Conservation (phyloP, 2,888 invertebrate genomes). For the Stenodema calcarata region DNA sequence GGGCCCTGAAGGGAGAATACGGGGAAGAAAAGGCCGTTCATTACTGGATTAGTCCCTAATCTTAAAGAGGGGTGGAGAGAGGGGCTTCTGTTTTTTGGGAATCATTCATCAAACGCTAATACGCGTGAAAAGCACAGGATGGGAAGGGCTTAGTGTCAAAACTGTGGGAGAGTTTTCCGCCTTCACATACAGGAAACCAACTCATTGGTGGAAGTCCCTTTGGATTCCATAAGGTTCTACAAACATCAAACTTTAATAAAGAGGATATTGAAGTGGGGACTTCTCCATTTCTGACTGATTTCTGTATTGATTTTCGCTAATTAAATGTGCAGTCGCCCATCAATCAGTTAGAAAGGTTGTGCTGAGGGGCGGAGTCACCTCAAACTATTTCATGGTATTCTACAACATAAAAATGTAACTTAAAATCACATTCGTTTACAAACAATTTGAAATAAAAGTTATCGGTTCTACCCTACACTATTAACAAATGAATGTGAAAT, state of each 20-base stretch:
- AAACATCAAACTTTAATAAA: not conserved
- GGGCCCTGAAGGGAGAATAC: not conserved
- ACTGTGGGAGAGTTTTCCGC: not conserved
- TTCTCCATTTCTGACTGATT: too few species aligned
- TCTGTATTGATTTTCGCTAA: too few species aligned
- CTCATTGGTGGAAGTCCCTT: not conserved
- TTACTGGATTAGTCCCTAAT: not conserved
- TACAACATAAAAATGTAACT: too few species aligned
- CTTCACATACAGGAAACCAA: not conserved
- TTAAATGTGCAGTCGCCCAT: too few species aligned
- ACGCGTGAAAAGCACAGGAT: not conserved
- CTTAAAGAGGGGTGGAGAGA: too few species aligned
- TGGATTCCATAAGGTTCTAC: not conserved
- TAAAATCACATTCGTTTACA: too few species aligned
- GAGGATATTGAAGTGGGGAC: not conserved
- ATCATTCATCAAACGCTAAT: conserved; percentile 20
- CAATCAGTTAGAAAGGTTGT: too few species aligned
- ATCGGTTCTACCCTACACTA: too few species aligned
- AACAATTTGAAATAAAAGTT: too few species aligned
- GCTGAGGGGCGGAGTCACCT: too few species aligned
- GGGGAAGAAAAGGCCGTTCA: not conserved
- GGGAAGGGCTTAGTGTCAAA: not conserved
- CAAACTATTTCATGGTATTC: too few species aligned
- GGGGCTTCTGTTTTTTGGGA: not conserved
- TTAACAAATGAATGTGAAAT: too few species aligned